Conservation (phyloP, 2,113 vertebrate genomes). For the Amazona vittata region DNA sequence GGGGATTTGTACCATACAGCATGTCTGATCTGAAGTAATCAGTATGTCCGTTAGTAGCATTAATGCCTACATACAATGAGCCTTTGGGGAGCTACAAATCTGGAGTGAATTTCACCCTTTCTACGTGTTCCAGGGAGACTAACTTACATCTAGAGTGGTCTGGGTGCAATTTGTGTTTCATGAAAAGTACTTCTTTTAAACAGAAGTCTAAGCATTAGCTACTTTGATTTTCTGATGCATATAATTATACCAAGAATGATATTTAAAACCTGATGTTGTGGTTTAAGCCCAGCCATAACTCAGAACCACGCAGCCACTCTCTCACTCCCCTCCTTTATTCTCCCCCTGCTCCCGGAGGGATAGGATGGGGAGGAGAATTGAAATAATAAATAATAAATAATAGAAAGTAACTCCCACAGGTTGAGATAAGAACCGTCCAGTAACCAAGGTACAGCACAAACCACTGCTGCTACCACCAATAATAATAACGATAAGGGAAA, state of each 20-base stretch:
- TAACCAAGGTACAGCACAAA: too few species aligned
- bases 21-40: neutral
- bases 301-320: too few species aligned
- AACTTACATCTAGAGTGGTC: neutral
- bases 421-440: too few species aligned
- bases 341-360: too few species aligned
- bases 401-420: too few species aligned
- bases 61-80: neutral
- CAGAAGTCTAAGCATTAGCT: neutral
- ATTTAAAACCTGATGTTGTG: neutral
- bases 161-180: neutral
- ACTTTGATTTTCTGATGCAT: neutral
- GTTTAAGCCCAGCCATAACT: too few species aligned
- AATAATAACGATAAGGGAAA: too few species aligned
- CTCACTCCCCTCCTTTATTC: too few species aligned
- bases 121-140: neutral
- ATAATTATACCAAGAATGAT: neutral
- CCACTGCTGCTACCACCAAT: too few species aligned
- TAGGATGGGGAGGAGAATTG: too few species aligned
- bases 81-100: neutral
- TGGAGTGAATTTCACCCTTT: neutral
- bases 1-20: neutral
- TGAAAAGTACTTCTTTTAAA: neutral
- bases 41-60: neutral
- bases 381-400: too few species aligned